Evolutionary conservation across 2,797 vertebrate genomes (phyloP).

Genomic region (Novumbra hubbsi): DNA sequence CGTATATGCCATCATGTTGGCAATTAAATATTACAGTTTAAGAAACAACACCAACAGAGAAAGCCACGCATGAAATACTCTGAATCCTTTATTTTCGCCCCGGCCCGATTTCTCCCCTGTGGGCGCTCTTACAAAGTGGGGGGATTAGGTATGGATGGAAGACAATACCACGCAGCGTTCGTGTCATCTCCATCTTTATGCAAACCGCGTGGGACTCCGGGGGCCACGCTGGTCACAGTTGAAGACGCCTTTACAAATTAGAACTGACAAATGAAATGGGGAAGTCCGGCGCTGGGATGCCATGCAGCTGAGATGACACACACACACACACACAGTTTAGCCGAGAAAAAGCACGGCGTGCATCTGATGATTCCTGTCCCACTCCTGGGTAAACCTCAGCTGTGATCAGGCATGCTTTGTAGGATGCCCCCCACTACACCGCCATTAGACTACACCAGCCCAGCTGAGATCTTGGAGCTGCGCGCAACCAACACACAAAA

Average conservation of each 20-base stretch:
- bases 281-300: constrained; percentile 28
- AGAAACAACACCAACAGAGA: neutral
- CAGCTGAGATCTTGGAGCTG: constrained; percentile 51
- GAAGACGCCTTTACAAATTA: constrained; percentile 61
- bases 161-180: constrained; percentile 35
- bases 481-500: neutral
- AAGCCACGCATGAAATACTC: neutral
- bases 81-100: constrained; percentile 34
- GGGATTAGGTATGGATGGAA: neutral
- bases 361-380: constrained; percentile 53
- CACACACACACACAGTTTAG: constrained; percentile 12
- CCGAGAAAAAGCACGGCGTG: constrained; percentile 13
- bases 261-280: constrained; percentile 49
- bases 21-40: neutral
- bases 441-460: constrained; percentile 28
- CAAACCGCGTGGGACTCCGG: constrained; percentile 45
- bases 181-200: constrained; percentile 53
- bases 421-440: neutral
- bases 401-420: constrained; percentile 9
- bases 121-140: constrained; percentile 37
- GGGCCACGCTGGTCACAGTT: constrained; percentile 40
- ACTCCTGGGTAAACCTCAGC: constrained; percentile 34
- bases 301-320: constrained; percentile 22
- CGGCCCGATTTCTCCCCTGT: constrained; percentile 41
- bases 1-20: neutral